phyloP scores from a whole-genome alignment of 2,888 invertebrate species.

The Sclerodermus sp. region DNA sequence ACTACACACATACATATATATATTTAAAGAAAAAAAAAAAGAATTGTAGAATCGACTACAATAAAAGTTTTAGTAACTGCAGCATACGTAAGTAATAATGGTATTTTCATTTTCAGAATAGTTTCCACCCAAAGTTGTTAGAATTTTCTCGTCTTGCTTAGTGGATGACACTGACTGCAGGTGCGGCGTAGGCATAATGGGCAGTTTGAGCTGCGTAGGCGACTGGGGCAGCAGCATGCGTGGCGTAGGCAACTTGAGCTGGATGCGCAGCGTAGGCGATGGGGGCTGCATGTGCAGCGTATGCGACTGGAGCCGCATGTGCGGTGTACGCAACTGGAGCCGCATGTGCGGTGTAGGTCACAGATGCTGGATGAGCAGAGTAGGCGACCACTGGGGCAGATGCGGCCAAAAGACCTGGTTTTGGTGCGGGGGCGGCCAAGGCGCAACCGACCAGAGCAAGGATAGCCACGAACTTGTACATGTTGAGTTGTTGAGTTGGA shows the following conservation, averaged over 20 bases:
- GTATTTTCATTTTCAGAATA: too few species aligned
- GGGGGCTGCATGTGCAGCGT: slow-evolving; percentile 36
- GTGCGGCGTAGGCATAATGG: slow-evolving; percentile 20
- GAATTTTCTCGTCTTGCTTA: slow-evolving; percentile 8
- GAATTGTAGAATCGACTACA: too few species aligned
- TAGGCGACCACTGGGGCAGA: slow-evolving; percentile 51
- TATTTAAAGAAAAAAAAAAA: too few species aligned
- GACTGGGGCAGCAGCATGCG: slow-evolving; percentile 35
- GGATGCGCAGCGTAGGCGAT: slow-evolving; percentile 48
- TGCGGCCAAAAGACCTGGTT: slow-evolving; percentile 30
- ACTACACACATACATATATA: too few species aligned
- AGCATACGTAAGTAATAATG: too few species aligned
- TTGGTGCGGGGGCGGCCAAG: slow-evolving; percentile 56
- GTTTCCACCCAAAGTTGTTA: too few species aligned
- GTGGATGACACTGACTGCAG: slow-evolving; percentile 16
- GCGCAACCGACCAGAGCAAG: slow-evolving; percentile 44
- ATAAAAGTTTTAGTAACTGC: too few species aligned
- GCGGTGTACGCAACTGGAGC: slow-evolving; percentile 53
- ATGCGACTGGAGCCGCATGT: slow-evolving; percentile 25
- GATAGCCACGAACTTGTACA: slow-evolving; percentile 36
- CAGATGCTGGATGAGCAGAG: slow-evolving; percentile 33
- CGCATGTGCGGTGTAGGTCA: slow-evolving; percentile 46
- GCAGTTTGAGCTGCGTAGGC: slow-evolving; percentile 51
- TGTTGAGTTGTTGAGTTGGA: slow-evolving; percentile 1
- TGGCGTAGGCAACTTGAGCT: slow-evolving; percentile 34